A percentile compares a stretch with the other conserved stretches of the same genome.
Conservation (phyloP, 30 jellyfish, hydroid and myxozoan species). For the Turritopsis rubra region DNA sequence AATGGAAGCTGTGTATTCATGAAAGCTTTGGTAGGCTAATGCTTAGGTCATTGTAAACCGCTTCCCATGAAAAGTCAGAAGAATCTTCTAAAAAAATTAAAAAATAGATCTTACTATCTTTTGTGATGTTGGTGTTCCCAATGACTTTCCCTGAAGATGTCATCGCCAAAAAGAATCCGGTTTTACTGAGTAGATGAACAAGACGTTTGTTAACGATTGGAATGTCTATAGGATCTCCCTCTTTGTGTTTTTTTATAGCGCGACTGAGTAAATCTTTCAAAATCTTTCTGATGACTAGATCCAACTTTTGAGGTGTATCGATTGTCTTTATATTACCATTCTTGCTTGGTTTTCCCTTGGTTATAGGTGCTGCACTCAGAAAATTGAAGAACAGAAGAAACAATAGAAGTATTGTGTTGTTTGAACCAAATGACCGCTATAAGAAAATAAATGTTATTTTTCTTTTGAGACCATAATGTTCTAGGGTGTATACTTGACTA, state of each 20-base stretch:
- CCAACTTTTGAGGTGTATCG: background rate
- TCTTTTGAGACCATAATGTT: too few species aligned
- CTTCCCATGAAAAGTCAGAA: background rate
- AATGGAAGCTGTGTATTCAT: too few species aligned
- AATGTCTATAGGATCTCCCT: background rate
- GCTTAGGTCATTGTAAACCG: background rate
- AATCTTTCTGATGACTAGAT: background rate
- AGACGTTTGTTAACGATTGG: constrained; percentile 45
- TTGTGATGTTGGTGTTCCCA: constrained; percentile 37
- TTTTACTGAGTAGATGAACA: constrained; percentile 37
- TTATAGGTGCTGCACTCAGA: background rate
- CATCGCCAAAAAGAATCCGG: constrained; percentile 57
- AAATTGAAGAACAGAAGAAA: background rate
- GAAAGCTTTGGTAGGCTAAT: too few species aligned
- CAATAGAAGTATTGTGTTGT: background rate
- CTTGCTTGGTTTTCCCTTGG: background rate
- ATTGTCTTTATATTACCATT: background rate
- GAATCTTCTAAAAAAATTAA: background rate
- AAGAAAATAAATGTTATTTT: too few species aligned
- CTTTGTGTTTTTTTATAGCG: background rate
- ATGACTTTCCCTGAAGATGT: constrained; percentile 47
- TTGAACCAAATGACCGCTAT: background rate
- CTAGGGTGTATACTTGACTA: too few species aligned
- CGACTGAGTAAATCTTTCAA: background rate
- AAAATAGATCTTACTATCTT: background rate